Conservation (phyloP, 2,888 invertebrate species). For the Agrotis clavis region DNA sequence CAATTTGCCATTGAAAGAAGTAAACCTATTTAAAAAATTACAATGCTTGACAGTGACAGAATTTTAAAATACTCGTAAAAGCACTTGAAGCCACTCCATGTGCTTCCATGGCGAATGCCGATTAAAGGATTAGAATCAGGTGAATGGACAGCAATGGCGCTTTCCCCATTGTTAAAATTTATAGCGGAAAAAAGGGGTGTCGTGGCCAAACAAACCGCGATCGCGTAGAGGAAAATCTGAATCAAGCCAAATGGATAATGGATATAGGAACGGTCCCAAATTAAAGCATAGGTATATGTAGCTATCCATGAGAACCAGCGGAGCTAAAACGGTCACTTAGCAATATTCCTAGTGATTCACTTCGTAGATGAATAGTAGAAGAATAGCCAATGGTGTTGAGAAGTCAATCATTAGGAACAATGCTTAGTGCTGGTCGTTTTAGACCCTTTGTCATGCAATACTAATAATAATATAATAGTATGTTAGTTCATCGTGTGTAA, state of each 20-base stretch:
- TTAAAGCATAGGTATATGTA: background rate
- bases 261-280: background rate
- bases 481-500: background rate
- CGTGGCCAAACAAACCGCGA: constrained; percentile 5
- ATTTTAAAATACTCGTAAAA: constrained; percentile 11
- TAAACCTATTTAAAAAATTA: constrained; percentile 7
- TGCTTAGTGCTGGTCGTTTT: too few species aligned
- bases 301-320: too few species aligned
- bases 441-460: too few species aligned
- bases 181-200: constrained; percentile 14
- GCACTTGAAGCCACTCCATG: constrained; percentile 18
- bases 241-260: background rate
- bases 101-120: constrained; percentile 23
- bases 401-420: too few species aligned
- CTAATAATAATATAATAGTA: too few species aligned
- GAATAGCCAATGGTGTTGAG: too few species aligned
- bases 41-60: constrained; percentile 11
- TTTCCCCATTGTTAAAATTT: constrained; percentile 16
- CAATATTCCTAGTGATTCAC: too few species aligned
- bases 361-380: too few species aligned
- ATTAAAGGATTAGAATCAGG: constrained; percentile 49
- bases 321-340: too few species aligned
- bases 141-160: constrained; percentile 35
- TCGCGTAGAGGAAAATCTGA: constrained; percentile 7
- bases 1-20: background rate